Evolutionary conservation across 2,888 invertebrate species (phyloP).

Genomic region (Lasioglossum calceatum): DNA sequence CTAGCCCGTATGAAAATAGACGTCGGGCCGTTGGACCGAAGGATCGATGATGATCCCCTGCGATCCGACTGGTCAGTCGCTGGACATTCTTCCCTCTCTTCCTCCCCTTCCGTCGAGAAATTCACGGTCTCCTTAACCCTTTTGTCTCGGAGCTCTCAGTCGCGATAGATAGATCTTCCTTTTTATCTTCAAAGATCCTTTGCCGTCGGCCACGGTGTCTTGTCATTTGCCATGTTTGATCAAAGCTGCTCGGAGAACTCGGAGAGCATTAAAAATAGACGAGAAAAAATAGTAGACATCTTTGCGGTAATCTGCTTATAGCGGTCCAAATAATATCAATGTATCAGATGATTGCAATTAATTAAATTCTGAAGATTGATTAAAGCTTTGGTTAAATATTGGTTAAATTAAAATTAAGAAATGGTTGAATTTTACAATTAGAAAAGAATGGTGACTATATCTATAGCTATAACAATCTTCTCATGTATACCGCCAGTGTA

Average conservation of each 20-base stretch:
- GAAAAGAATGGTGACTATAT: no score
- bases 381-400: no score
- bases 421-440: no score
- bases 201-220: background rate
- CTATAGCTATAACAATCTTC: no score
- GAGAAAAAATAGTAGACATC: background rate
- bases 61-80: slow-evolving; percentile 23
- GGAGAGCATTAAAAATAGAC: background rate
- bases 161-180: background rate
- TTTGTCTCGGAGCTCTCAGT: background rate
- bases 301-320: background rate
- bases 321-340: background rate
- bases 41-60: slow-evolving; percentile 74
- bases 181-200: background rate
- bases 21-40: slow-evolving; percentile 80
- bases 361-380: no score
- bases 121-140: slow-evolving; percentile 37
- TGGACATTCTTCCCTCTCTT: slow-evolving; percentile 29
- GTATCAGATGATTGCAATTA: no score
- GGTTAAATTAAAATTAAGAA: no score
- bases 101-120: slow-evolving; percentile 1
- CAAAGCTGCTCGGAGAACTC: background rate
- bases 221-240: background rate
- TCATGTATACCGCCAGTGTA: no score
- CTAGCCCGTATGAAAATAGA: slow-evolving; percentile 76